These are phyloP conservation scores for Noctilio leporinus DNA, from an alignment of 2,113 vertebrate species.

Conservation along the genomic window DNA sequence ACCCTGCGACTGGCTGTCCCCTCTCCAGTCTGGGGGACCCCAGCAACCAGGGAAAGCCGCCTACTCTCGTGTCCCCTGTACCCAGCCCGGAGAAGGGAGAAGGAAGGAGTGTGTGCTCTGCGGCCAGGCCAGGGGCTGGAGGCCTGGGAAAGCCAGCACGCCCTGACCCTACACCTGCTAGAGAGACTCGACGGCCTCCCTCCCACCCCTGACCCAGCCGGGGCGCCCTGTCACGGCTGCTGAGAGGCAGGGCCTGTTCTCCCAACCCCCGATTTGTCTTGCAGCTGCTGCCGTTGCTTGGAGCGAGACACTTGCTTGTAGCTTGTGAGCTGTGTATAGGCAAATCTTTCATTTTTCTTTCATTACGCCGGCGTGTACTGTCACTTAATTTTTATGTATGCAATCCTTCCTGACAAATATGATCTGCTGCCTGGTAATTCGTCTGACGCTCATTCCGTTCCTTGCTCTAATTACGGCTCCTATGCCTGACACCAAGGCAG, in stretches of 20 bases:
- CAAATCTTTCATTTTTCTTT: conserved; percentile 86
- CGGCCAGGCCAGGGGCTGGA: background rate
- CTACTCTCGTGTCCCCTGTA: background rate
- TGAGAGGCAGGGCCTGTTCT: conserved; percentile 20
- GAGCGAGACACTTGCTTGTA: conserved; percentile 64
- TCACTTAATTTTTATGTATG: conserved; percentile 89
- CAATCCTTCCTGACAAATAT: conserved; percentile 87
- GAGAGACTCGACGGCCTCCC: background rate
- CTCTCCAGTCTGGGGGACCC: background rate
- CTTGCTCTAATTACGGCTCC: conserved; percentile 84
- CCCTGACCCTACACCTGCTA: background rate
- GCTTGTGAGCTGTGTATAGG: conserved; percentile 75
- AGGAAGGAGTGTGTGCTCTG: background rate
- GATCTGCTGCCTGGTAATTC: conserved; percentile 84
- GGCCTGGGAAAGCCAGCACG: background rate
- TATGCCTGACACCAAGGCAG: conserved; percentile 71
- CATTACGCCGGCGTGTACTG: conserved; percentile 85
- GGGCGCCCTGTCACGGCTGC: background rate
- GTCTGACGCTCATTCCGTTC: conserved; percentile 83
- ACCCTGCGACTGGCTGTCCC: background rate
- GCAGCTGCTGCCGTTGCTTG: conserved; percentile 62
- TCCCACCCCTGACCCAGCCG: background rate
- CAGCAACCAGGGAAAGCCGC: background rate
- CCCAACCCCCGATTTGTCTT: conserved; percentile 60
- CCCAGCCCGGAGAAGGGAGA: background rate